Percentiles rank a stretch among this genome's conserved stretches.
Evolutionary conservation across 2,888 invertebrate species (phyloP).

Genomic region (Cancer borealis): DNA sequence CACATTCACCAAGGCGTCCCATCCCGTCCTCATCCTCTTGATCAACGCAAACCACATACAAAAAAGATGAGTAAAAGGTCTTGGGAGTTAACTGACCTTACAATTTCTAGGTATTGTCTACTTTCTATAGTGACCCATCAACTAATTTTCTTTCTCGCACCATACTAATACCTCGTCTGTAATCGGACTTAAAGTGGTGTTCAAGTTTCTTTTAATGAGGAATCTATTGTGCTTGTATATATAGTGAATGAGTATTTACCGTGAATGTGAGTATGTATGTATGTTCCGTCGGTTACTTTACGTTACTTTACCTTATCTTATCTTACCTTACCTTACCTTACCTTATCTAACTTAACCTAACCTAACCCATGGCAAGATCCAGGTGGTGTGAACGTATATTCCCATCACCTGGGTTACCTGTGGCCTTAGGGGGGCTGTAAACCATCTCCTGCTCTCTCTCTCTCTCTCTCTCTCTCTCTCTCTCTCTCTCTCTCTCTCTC

Average conservation of each 20-base stretch:
- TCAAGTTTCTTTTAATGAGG: not conserved
- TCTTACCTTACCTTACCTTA: not conserved
- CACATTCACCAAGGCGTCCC: not conserved
- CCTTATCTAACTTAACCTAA: slow-evolving; percentile 38
- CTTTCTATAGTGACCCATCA: no score
- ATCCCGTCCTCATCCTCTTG: not conserved
- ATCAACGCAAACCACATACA: not conserved
- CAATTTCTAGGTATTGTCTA: no score
- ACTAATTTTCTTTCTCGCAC: no score
- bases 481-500: slow-evolving; percentile 27
- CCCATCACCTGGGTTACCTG: not conserved
- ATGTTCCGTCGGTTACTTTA: not conserved
- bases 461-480: slow-evolving; percentile 25
- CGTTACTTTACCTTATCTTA: not conserved
- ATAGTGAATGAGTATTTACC: no score
- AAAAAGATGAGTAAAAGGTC: no score
- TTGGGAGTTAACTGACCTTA: no score
- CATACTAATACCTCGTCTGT: not conserved
- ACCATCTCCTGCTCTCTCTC: not conserved
- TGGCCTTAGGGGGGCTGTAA: slow-evolving; percentile 33
- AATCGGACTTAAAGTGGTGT: not conserved
- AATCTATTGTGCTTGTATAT: not conserved
- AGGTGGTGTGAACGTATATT: not conserved
- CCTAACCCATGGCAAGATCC: not conserved
- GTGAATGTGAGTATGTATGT: not conserved